Conservation (phyloP, 2,888 invertebrate genomes). For the Amphipyra berbera region DNA sequence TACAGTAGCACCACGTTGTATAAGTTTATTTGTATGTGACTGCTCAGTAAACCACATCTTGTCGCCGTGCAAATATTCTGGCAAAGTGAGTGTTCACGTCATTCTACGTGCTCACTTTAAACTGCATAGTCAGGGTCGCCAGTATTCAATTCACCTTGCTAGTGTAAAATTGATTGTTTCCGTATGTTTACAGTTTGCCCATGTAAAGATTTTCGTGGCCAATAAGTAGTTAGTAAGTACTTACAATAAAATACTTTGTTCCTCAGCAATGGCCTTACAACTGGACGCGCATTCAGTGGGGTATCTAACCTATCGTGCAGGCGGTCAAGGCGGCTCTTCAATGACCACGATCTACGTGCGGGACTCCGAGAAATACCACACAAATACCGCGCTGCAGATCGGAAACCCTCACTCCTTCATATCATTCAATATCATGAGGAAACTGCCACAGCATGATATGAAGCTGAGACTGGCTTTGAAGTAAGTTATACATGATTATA, state of each 20-base stretch:
- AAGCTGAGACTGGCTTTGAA: conserved; percentile 94
- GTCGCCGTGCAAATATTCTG: too few relatives aligned
- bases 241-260: conserved; percentile 46
- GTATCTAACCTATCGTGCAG: conserved; percentile 95
- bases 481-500: conserved; percentile 88
- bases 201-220: too few relatives aligned
- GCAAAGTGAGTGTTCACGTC: too few relatives aligned
- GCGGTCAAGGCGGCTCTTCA: conserved; percentile 91
- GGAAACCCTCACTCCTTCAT: conserved; percentile 95
- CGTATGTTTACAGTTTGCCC: too few relatives aligned
- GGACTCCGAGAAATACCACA: conserved; percentile 92
- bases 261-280: conserved; percentile 94
- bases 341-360: conserved; percentile 95
- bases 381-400: conserved; percentile 93
- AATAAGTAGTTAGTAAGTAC: too few relatives aligned
- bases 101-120: too few relatives aligned
- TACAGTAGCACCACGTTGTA: too few relatives aligned
- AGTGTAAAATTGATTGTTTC: too few relatives aligned
- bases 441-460: conserved; percentile 94
- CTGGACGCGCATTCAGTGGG: conserved; percentile 96
- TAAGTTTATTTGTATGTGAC: too few relatives aligned
- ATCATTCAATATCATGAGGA: conserved; percentile 93
- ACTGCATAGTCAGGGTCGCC: too few relatives aligned
- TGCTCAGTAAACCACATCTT: too few relatives aligned
- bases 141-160: too few relatives aligned